phyloP scores from a whole-genome alignment of 2,888 invertebrate genomes.

The Xanthorhoe spadicearia region DNA sequence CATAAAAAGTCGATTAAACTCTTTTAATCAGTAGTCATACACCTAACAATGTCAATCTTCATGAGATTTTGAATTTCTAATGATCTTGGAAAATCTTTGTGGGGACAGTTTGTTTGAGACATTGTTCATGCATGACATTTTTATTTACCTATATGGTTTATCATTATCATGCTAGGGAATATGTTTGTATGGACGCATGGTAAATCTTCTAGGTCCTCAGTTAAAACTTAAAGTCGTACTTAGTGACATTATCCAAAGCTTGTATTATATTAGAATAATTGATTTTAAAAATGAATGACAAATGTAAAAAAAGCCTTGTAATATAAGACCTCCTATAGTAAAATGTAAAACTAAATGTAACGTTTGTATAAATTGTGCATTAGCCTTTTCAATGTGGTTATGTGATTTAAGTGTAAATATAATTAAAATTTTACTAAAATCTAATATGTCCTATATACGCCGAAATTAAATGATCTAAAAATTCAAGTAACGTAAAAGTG shows the following conservation, averaged over 20 bases:
- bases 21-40: too few relatives aligned
- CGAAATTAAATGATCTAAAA: constrained; percentile 30
- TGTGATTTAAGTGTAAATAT: constrained; percentile 51
- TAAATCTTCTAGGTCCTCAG: not conserved
- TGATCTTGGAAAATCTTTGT: too few relatives aligned
- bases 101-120: too few relatives aligned
- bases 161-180: too few relatives aligned
- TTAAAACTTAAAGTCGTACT: constrained; percentile 47
- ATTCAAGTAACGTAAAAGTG: constrained; percentile 20
- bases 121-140: not conserved
- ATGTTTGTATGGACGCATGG: not conserved
- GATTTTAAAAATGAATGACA: constrained; percentile 24
- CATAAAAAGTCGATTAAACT: too few relatives aligned
- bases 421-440: constrained; percentile 31
- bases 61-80: too few relatives aligned
- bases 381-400: constrained; percentile 50
- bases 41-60: too few relatives aligned
- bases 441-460: constrained; percentile 33
- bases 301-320: constrained; percentile 42
- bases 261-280: constrained; percentile 37
- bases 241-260: constrained; percentile 47
- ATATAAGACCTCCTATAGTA: constrained; percentile 35
- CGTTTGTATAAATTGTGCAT: constrained; percentile 49
- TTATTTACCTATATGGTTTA: not conserved
- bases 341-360: constrained; percentile 30